These are phyloP conservation scores for Epinotia demarniana DNA, from an alignment of 2,888 invertebrate genomes.

Conservation along the genomic window DNA sequence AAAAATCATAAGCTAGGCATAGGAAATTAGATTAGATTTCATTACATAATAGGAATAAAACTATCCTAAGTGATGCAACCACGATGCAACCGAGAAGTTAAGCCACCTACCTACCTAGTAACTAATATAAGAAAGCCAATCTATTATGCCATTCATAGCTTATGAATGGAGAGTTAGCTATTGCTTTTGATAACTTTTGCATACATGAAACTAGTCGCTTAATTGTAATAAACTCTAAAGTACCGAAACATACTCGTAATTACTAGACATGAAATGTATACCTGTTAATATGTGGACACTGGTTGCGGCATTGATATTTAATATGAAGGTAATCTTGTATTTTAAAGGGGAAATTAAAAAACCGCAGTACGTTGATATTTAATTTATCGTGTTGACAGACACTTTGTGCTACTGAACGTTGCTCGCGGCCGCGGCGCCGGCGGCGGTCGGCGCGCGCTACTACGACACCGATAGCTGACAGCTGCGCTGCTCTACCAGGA, in stretches of 20 bases:
- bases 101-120: too few species aligned
- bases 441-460: too few species aligned
- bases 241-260: neutral
- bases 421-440: too few species aligned
- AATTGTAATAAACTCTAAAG: neutral
- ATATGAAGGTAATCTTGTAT: conserved; percentile 7
- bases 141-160: conserved; percentile 19
- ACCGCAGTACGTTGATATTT: too few species aligned
- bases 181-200: neutral
- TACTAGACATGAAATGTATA: neutral
- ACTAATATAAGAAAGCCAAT: conserved; percentile 11
- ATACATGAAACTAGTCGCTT: neutral
- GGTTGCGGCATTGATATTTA: conserved; percentile 8
- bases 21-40: too few species aligned
- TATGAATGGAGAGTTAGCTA: conserved; percentile 19
- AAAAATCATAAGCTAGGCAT: neutral
- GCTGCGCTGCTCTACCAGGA: neutral
- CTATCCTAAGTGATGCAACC: conserved; percentile 25
- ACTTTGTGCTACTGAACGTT: too few species aligned
- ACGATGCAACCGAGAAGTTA: too few species aligned
- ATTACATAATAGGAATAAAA: conserved; percentile 36
- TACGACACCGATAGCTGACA: conserved; percentile 1
- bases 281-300: neutral
- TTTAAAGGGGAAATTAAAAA: too few species aligned
- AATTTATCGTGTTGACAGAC: neutral